Conservation (phyloP, 1,140 invertebrate genomes). For the Trachymyrmex septentrionalis region DNA sequence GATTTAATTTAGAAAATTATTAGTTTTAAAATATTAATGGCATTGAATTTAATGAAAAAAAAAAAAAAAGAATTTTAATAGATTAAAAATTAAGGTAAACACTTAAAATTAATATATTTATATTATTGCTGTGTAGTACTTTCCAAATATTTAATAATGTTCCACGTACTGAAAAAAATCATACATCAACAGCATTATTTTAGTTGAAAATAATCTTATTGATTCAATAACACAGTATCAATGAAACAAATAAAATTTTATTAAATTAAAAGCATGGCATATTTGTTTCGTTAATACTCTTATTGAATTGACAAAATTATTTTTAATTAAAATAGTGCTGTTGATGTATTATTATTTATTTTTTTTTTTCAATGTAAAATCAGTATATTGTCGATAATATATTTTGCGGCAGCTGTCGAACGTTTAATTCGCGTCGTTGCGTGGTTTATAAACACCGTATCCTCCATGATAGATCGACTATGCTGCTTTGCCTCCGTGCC, state of each 20-base stretch:
- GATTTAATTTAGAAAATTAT: not conserved
- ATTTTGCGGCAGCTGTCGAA: constrained; percentile 12
- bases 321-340: too few relatives aligned
- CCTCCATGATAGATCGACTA: constrained; percentile 45
- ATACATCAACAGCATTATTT: too few relatives aligned
- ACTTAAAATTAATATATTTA: constrained; percentile 2
- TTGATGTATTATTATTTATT: too few relatives aligned
- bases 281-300: too few relatives aligned
- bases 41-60: not conserved
- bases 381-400: constrained; percentile 15
- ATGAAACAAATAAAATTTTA: too few relatives aligned
- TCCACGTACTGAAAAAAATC: not conserved
- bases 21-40: not conserved
- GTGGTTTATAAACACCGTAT: constrained; percentile 22
- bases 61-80: not conserved
- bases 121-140: not conserved
- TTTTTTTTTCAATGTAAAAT: too few relatives aligned
- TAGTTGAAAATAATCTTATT: too few relatives aligned
- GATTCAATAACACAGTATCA: too few relatives aligned
- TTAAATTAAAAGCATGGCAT: too few relatives aligned
- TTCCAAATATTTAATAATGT: constrained; percentile 19
- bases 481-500: constrained; percentile 39
- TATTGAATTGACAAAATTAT: too few relatives aligned
- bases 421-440: constrained; percentile 33
- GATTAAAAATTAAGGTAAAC: not conserved